Evolutionary conservation across 2,888 invertebrate genomes (phyloP).

Genomic region (Philopedon plagiatum): DNA sequence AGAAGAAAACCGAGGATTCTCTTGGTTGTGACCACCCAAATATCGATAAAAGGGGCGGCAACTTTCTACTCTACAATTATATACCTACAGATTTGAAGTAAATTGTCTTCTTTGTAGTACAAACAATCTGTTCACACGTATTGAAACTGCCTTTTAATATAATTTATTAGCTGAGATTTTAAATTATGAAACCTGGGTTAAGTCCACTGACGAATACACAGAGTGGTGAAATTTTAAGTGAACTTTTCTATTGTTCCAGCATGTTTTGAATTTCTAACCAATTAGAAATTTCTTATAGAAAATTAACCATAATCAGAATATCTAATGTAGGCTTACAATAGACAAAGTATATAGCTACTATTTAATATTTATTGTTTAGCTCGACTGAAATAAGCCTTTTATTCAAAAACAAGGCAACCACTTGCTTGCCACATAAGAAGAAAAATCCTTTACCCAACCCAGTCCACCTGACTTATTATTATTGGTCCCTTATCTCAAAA

Average conservation of each 20-base stretch:
- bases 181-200: too few species aligned
- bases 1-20: slow-evolving; percentile 32
- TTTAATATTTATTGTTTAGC: too few species aligned
- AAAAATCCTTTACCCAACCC: slow-evolving; percentile 36
- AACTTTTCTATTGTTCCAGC: too few species aligned
- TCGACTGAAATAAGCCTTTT: too few species aligned
- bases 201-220: too few species aligned
- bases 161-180: neutral
- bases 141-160: slow-evolving; percentile 25
- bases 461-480: slow-evolving; percentile 45
- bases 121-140: slow-evolving; percentile 55
- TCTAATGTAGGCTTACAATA: too few species aligned
- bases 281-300: too few species aligned
- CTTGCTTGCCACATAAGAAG: slow-evolving; percentile 20
- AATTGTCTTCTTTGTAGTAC: slow-evolving; percentile 52
- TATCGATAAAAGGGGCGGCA: slow-evolving; percentile 53
- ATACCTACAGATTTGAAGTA: slow-evolving; percentile 43
- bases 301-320: too few species aligned
- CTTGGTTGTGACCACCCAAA: slow-evolving; percentile 57
- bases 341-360: too few species aligned
- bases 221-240: too few species aligned
- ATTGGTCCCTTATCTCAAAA: slow-evolving; percentile 50
- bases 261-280: too few species aligned
- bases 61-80: slow-evolving; percentile 45
- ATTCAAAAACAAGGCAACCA: neutral